Evolutionary conservation across 2,797 vertebrate genomes (phyloP).

Genomic region (Crypturellus tataupa): DNA sequence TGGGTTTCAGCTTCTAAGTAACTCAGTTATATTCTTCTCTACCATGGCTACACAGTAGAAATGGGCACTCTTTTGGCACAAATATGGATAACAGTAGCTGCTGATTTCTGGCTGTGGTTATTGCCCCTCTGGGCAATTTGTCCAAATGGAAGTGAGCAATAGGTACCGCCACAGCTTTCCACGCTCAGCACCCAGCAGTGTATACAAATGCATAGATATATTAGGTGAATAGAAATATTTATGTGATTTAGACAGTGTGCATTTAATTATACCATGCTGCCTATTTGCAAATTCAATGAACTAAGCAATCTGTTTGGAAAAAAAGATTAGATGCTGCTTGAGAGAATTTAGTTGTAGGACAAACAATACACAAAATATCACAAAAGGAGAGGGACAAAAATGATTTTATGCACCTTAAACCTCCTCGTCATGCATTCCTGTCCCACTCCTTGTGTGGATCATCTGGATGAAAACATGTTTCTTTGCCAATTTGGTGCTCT

Average conservation of each 20-base stretch:
- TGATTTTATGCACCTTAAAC: neutral
- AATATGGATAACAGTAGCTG: neutral
- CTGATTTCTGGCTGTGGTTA: neutral
- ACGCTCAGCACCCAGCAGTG: neutral
- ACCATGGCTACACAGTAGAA: neutral
- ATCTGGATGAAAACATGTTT: neutral
- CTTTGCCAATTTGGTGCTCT: neutral
- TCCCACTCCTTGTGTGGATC: neutral
- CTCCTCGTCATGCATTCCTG: too few relatives aligned
- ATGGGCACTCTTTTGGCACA: neutral
- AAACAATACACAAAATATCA: neutral
- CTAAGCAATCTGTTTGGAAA: neutral
- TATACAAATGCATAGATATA: neutral
- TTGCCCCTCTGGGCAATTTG: neutral
- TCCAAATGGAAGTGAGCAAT: neutral
- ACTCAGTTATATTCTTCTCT: neutral
- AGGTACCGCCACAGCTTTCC: neutral
- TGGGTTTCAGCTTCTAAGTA: neutral
- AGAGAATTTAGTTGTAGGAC: neutral
- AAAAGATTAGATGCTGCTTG: neutral
- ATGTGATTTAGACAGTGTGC: neutral
- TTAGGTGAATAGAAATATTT: neutral
- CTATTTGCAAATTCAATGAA: neutral
- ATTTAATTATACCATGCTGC: neutral
- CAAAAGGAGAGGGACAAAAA: neutral